Percentiles rank a stretch among this genome's conserved stretches.
phyloP scores from a whole-genome alignment of 2,888 invertebrate genomes.

The Napeogenes sylphis region DNA sequence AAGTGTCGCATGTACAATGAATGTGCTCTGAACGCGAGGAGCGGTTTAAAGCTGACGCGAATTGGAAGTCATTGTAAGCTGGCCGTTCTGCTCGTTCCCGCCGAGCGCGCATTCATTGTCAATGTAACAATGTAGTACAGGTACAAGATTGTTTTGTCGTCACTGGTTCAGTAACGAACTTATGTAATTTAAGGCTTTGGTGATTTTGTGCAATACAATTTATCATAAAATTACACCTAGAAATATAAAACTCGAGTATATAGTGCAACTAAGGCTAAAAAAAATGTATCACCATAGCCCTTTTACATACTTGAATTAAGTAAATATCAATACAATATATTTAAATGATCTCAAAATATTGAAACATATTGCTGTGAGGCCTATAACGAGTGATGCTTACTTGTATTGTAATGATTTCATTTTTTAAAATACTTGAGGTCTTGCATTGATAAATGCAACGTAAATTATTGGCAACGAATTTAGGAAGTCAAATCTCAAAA shows the following conservation, averaged over 20 bases:
- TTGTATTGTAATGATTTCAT: slow-evolving; percentile 9
- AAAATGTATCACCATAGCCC: slow-evolving; percentile 30
- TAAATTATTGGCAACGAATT: slow-evolving; percentile 44
- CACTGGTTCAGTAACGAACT: slow-evolving; percentile 1
- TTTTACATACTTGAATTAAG: slow-evolving; percentile 16
- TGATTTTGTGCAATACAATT: slow-evolving; percentile 67
- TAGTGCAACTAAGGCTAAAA: slow-evolving; percentile 49
- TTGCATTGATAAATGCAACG: slow-evolving; percentile 20
- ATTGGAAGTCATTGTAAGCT: too few relatives aligned
- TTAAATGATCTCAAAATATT: slow-evolving; percentile 26
- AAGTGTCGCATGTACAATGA: not conserved
- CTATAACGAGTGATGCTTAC: slow-evolving; percentile 28
- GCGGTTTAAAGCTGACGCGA: too few relatives aligned
- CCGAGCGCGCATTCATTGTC: not conserved
- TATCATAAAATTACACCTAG: slow-evolving; percentile 52
- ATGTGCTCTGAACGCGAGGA: not conserved
- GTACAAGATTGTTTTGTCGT: slow-evolving; percentile 12
- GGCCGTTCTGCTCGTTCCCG: not conserved
- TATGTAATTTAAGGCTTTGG: slow-evolving; percentile 27
- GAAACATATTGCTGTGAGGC: slow-evolving; percentile 26
- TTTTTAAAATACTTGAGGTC: slow-evolving; percentile 20
- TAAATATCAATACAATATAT: slow-evolving; percentile 20
- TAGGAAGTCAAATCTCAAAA: slow-evolving; percentile 56
- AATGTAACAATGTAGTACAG: slow-evolving; percentile 10
- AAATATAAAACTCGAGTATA: slow-evolving; percentile 53